These are phyloP conservation scores for Prosopocoilus inquinatus DNA, from an alignment of 2,888 invertebrate species.

Conservation along the genomic window DNA sequence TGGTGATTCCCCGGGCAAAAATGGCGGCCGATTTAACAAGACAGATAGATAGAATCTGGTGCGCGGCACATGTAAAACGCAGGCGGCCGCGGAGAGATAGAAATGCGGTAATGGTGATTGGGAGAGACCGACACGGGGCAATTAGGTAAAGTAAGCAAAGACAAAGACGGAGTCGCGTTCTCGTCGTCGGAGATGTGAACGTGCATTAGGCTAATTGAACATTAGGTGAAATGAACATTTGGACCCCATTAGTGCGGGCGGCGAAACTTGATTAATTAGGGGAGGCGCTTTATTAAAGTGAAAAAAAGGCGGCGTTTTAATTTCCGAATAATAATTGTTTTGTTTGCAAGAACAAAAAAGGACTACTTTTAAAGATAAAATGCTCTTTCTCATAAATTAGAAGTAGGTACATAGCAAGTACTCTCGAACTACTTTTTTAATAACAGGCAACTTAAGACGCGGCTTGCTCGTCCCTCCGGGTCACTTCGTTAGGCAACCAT, in stretches of 20 bases:
- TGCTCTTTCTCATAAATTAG: no score
- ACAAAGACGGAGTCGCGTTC: conserved; percentile 33
- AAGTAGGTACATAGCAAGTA: no score
- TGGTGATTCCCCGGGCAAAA: conserved; percentile 40
- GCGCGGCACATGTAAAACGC: conserved; percentile 36
- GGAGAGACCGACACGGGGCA: conserved; percentile 38
- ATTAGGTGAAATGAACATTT: conserved; percentile 54
- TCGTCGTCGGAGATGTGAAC: conserved; percentile 47
- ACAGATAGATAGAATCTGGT: conserved; percentile 40
- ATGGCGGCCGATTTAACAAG: conserved; percentile 44
- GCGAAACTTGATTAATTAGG: conserved; percentile 50
- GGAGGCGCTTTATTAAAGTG: conserved; percentile 6
- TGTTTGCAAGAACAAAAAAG: no score
- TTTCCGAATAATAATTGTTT: no score
- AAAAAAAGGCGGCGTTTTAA: conserved; percentile 12
- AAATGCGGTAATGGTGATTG: conserved; percentile 33
- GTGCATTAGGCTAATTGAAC: conserved; percentile 56
- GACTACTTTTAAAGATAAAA: no score
- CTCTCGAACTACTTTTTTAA: no score
- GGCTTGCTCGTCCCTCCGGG: no score
- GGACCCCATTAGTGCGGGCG: conserved; percentile 46
- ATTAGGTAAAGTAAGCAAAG: conserved; percentile 48
- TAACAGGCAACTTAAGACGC: no score
- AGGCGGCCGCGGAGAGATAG: conserved; percentile 22
- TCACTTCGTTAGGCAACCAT: no score